A percentile compares a stretch with the other conserved stretches of the same genome.
Conservation (phyloP, 2,888 invertebrate species). For the Dasysyrphus tricinctus region DNA sequence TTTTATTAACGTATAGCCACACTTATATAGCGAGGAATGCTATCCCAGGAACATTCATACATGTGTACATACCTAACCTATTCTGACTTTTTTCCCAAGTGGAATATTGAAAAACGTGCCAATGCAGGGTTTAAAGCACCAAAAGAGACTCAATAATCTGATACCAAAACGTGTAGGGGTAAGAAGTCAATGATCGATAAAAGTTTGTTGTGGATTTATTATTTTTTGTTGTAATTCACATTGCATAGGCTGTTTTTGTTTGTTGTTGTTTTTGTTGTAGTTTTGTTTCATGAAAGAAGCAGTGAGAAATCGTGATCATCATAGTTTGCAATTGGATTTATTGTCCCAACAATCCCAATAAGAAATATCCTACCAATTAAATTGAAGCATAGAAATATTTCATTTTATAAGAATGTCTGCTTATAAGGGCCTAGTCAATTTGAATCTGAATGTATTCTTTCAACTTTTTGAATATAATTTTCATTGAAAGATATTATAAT, state of each 20-base stretch:
- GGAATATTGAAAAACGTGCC: slow-evolving; percentile 33
- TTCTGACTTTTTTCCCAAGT: background rate
- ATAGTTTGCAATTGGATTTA: slow-evolving; percentile 28
- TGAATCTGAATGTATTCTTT: background rate
- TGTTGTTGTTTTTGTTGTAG: slow-evolving; percentile 27
- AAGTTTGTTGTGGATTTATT: slow-evolving; percentile 62
- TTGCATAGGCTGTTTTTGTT: slow-evolving; percentile 31
- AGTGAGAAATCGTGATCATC: slow-evolving; percentile 55
- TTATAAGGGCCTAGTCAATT: too few species aligned
- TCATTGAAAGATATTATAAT: background rate
- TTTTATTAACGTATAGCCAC: slow-evolving; percentile 14
- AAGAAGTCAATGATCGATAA: slow-evolving; percentile 68
- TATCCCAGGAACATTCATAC: slow-evolving; percentile 32
- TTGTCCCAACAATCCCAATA: background rate
- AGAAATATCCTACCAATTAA: slow-evolving; percentile 40
- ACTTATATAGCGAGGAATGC: too few species aligned
- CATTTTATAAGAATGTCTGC: background rate
- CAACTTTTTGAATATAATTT: background rate
- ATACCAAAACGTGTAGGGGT: slow-evolving; percentile 37
- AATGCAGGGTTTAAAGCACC: slow-evolving; percentile 59
- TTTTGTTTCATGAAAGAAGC: slow-evolving; percentile 22
- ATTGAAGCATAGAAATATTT: slow-evolving; percentile 14
- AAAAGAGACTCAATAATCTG: slow-evolving; percentile 25
- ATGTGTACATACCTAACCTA: too few species aligned
- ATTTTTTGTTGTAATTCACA: slow-evolving; percentile 37